Evolutionary conservation across 2,888 invertebrate genomes (phyloP).

Genomic region (Yponomeuta sedellus): DNA sequence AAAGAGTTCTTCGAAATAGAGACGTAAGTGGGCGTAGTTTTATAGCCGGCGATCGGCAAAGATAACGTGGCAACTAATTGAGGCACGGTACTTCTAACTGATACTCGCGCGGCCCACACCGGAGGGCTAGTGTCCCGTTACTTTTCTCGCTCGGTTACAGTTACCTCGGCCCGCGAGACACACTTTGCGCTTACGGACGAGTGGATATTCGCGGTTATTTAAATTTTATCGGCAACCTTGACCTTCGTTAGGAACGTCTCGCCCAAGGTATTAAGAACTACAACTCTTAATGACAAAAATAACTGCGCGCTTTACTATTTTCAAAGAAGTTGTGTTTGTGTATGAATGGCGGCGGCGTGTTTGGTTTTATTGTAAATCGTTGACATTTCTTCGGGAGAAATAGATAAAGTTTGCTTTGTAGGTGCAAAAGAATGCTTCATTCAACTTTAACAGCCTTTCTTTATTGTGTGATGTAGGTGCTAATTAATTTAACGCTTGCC

Average conservation of each 20-base stretch:
- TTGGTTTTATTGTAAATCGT: not conserved
- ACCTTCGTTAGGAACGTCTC: conserved; percentile 5
- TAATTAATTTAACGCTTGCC: not conserved
- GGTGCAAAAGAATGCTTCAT: not conserved
- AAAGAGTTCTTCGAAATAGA: not conserved
- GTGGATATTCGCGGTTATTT: conserved; percentile 7
- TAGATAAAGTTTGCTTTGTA: not conserved
- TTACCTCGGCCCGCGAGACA: conserved; percentile 3
- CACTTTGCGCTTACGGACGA: not conserved
- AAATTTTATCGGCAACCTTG: conserved; percentile 9
- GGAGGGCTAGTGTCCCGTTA: conserved; percentile 13
- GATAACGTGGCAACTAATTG: conserved; percentile 6
- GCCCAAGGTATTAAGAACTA: not conserved
- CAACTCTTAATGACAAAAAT: not conserved
- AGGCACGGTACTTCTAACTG: conserved; percentile 14
- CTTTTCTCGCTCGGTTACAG: not conserved
- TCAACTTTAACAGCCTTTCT: not conserved
- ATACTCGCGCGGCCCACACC: not conserved
- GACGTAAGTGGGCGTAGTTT: not conserved
- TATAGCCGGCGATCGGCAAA: not conserved
- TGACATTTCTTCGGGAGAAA: not conserved
- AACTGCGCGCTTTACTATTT: not conserved
- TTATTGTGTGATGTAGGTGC: not conserved
- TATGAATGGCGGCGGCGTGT: not conserved
- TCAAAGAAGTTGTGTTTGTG: not conserved